Evolutionary conservation across 2,888 invertebrate species (phyloP), one percentile per base, ranked within the genome.

Genomic region (Chorisops tibialis): DNA sequence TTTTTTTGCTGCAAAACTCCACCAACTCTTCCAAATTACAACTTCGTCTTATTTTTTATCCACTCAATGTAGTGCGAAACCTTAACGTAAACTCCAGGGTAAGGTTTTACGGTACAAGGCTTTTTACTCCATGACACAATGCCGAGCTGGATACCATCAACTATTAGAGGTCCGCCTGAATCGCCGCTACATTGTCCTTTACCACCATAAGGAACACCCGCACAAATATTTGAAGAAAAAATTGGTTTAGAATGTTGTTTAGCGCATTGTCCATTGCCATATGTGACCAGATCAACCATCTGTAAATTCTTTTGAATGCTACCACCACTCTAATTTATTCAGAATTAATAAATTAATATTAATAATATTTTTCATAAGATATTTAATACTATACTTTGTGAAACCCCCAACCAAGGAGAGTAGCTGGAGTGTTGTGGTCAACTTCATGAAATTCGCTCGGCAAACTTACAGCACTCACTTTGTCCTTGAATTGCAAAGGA

Each of bases 61-160:
- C 76, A 77, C 43, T 73, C 70, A 11, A 75, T 68, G 64, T 74
- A 74, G 5, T 70, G 73, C 0, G 79, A 72, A 2, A 80, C 78
- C 65, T 75, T 75, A 1, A 80, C 76, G 51, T 75, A 80, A 11
- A 80, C 79, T 4, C 79, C 80, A 1, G 79, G 79, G 67, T 74
- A 78, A 12, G 76, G 77, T 2, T 73, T 70, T 4, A 70, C 66
- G 0, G 78, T 73, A 54, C 80, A 80, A 4, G 80, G 80, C 66
- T 79, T 80, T 0, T 72, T 67, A 61, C 78, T 78, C 80, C 80
- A 80, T 0, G 79, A 80, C 1, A 80, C 79, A 39, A 80, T 74
- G n/a, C 80, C 80, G 11, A 78, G 69, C 66, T 77, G 76, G 11
- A 71, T 72, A 24, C 73, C 74, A 61, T 70, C 69, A 0, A 72